Base-by-base conservation (phyloP, 2,797 vertebrate genomes). In the Onychomys torridus region DNA sequence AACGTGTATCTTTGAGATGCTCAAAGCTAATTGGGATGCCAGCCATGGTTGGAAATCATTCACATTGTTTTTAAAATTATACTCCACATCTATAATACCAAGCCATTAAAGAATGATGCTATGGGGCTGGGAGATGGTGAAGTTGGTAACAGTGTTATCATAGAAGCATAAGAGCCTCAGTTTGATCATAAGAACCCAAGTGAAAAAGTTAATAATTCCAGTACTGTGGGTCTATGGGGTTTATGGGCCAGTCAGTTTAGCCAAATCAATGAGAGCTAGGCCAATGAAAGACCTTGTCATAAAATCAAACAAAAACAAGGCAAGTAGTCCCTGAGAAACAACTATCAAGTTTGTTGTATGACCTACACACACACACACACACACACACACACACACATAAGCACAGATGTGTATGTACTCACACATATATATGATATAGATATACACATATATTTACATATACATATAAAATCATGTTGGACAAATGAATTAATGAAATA, bases 11-110 rank as follows among this genome's bases (percentile, higher is more conserved):
- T 93, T 95, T 88, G 61, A 82, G 25, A 77, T 43, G 27, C 3
- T 86, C 43, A 2, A 55, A 23, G 57, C 6, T 55, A 17, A 65
- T 19, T 71, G 37, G 57, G 37, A 73, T 94, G 32, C 2, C 32
- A 29, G 11, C 1, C 14, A 78, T 78, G 11, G 59, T 79, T 46
- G 43, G 57, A 94, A 92, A 67, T n/a, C n/a, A 77, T 37, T 32
- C 34, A 40, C 59, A 43, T 92, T 85, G 43, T 90, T 91, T 93
- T 34, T 46, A 88, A 90, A 96, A 52, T 40, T 77, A 3, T 85
- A 37, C 78, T 91, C 23, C 37, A 94, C 75, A 34, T 92, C 37
- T 94, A 17, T 78, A 90, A 71, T 81, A 21, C 13, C 21, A 93
- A 85, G 75, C 40, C 34, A 23, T 82, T 93, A 43, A 57, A 93